phyloP scores from a whole-genome alignment of 2,797 vertebrate genomes.

The Taeniopygia guttata region DNA sequence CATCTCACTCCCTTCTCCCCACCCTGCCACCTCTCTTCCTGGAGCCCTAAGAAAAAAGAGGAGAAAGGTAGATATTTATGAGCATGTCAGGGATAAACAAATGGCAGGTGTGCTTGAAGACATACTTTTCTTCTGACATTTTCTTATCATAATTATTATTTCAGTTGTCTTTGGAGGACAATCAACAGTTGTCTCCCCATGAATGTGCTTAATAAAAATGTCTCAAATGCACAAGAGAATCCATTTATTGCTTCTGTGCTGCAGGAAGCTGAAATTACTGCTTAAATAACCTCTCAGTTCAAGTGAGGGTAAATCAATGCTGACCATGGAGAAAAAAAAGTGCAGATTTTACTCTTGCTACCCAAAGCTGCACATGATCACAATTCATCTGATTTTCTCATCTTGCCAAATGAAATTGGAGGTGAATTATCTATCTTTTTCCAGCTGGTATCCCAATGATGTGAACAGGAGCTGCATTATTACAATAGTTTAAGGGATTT shows the following conservation, averaged over 20 bases:
- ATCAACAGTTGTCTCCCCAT: constrained; percentile 1
- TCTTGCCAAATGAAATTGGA: constrained; percentile 37
- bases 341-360: constrained; percentile 26
- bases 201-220: constrained; percentile 21
- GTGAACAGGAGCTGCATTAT: neutral
- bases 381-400: constrained; percentile 34
- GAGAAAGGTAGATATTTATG: neutral
- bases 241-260: constrained; percentile 28
- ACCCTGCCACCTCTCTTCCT: neutral
- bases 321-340: neutral
- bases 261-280: constrained; percentile 55
- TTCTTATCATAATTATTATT: constrained; percentile 59
- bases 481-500: neutral
- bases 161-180: constrained; percentile 29
- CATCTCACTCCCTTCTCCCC: neutral
- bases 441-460: neutral
- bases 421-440: constrained; percentile 25
- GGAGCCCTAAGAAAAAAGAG: neutral
- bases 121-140: constrained; percentile 4
- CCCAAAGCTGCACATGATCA: neutral
- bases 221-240: constrained; percentile 4
- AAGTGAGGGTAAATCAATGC: constrained; percentile 53
- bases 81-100: neutral
- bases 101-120: neutral
- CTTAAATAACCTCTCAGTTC: constrained; percentile 57